Evolutionary conservation across 2,888 invertebrate genomes (phyloP), one percentile per base, ranked within the genome.

Genomic region (Herminia tarsipennalis): DNA sequence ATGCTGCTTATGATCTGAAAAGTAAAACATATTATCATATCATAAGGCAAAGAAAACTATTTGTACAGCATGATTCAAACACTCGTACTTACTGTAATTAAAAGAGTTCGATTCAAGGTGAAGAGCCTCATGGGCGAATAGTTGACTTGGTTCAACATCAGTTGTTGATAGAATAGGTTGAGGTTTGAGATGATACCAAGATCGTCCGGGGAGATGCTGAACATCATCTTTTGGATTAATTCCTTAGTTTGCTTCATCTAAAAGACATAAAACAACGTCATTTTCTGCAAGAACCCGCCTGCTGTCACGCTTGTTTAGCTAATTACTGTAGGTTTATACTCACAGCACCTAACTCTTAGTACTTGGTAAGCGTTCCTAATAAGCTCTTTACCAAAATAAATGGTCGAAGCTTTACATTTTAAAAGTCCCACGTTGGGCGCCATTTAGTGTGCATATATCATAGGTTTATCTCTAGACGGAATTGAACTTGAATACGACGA

Each of bases 41-140:
- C n/a, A n/a, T n/a, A n/a, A n/a, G n/a, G n/a, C n/a, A n/a, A n/a
- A n/a, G n/a, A n/a, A n/a, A n/a, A n/a, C n/a, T n/a, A n/a, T n/a
- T n/a, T n/a, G n/a, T n/a, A n/a, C n/a, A n/a, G n/a, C n/a, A n/a
- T n/a, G n/a, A n/a, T n/a, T n/a, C n/a, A n/a, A n/a, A n/a, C n/a
- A n/a, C n/a, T 6, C 8, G 2, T 3, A 43, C 42, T 36, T 32
- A 43, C 43, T 5, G 30, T 8, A 5, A 24, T 17, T 8, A 43
- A 9, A 5, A 43, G 10, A 3, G 13, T 4, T 10, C 43, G 36
- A 4, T 37, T 32, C n/a, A 43, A 0, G 0, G 36, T 43, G 18
- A 43, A 43, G 4, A 43, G 14, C 8, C 37, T 30, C 36, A 32
- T 37, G 4, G 36, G 36, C 9, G 36, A 20, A 20, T 37, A 37